phyloP scores from a whole-genome alignment of 2,888 invertebrate species.

The Hirtodrosophila trivittata region DNA sequence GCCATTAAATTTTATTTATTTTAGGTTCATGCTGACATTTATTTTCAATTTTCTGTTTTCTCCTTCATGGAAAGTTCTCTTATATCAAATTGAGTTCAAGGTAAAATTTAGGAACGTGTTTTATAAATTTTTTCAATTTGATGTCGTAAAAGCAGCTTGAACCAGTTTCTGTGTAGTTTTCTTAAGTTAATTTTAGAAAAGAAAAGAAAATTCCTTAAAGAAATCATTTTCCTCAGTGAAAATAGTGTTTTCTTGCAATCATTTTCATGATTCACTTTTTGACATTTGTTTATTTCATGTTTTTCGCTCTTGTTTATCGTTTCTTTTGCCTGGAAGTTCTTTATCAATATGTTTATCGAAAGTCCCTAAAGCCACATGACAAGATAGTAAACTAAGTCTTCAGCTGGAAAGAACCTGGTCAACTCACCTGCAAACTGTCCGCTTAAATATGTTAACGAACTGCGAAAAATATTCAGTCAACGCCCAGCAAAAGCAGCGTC shows the following conservation, averaged over 20 bases:
- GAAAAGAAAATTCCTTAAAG: no score
- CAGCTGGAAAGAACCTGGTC: slow-evolving; percentile 4
- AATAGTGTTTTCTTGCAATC: no score
- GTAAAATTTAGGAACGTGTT: no score
- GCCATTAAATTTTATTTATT: slow-evolving; percentile 16
- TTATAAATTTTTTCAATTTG: no score
- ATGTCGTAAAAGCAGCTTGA: no score
- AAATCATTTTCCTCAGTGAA: no score
- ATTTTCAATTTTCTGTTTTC: no score
- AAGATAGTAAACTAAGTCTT: slow-evolving; percentile 64
- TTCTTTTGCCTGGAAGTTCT: slow-evolving; percentile 45
- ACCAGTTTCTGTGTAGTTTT: no score
- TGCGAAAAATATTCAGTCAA: slow-evolving; percentile 51
- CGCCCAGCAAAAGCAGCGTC: slow-evolving; percentile 25
- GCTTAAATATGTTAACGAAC: slow-evolving; percentile 63
- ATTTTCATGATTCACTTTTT: slow-evolving; percentile 48
- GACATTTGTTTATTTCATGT: slow-evolving; percentile 1
- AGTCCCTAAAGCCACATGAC: slow-evolving; percentile 64
- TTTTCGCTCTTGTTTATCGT: not conserved
- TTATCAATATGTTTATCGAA: slow-evolving; percentile 67
- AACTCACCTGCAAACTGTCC: slow-evolving; percentile 12
- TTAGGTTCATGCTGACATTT: not conserved
- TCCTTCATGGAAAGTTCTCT: no score
- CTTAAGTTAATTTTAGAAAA: no score
- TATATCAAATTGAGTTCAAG: no score